Evolutionary conservation across 2,113 vertebrate genomes (phyloP).

Genomic region (Elachura formosa): DNA sequence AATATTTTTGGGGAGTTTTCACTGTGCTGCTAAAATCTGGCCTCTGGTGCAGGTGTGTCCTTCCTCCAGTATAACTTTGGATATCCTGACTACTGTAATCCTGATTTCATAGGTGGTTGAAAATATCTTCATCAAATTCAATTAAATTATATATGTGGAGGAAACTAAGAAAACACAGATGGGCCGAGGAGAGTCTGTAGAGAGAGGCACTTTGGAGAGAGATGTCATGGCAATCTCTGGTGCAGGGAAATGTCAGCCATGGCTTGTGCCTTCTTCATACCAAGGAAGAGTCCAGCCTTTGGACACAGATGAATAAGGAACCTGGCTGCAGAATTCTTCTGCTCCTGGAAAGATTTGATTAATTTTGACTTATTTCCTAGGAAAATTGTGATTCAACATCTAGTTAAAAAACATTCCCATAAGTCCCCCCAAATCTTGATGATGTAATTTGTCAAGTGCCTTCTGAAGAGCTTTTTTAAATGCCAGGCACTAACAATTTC

Average conservation of each 20-base stretch:
- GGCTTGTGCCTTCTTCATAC: not conserved
- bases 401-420: not conserved
- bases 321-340: not conserved
- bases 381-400: not conserved
- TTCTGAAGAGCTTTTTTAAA: not conserved
- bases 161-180: not conserved
- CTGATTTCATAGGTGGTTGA: not conserved
- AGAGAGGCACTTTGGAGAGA: not conserved
- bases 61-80: not conserved
- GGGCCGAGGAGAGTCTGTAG: not conserved
- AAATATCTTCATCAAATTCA: not conserved
- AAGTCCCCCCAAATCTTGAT: not conserved
- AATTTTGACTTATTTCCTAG: not conserved
- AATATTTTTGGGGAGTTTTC: not conserved
- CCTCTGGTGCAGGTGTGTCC: not conserved
- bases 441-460: not conserved
- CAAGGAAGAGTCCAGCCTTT: not conserved
- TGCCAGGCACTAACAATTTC: not conserved
- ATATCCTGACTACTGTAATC: not conserved
- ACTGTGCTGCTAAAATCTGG: not conserved
- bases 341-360: not conserved
- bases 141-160: not conserved
- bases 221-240: not conserved
- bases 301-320: not conserved
- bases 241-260: not conserved